phyloP scores from a whole-genome alignment of 2,113 vertebrate genomes.

The Callocephalon fimbriatum region DNA sequence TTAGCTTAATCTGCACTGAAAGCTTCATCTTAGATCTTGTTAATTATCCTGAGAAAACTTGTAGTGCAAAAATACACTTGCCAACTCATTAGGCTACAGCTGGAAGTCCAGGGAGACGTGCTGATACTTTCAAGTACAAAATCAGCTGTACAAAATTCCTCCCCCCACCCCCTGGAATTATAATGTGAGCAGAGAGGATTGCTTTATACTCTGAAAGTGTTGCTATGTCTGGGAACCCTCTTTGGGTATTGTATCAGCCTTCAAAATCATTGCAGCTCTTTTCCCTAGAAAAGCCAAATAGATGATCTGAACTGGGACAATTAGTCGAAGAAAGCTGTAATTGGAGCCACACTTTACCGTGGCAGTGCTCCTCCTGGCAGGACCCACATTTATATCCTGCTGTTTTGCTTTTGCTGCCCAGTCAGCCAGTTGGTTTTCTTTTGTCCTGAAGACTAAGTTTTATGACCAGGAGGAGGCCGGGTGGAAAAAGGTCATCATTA shows the following conservation, averaged over 20 bases:
- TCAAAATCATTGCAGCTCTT: background rate
- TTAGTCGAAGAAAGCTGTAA: background rate
- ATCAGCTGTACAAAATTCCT: background rate
- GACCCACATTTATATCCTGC: background rate
- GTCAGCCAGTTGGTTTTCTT: background rate
- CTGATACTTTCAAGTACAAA: conserved; percentile 25
- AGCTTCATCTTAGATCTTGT: background rate
- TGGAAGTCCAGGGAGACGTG: background rate
- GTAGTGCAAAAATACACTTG: background rate
- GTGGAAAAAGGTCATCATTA: background rate
- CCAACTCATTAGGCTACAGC: conserved; percentile 4
- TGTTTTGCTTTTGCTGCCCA: conserved; percentile 1
- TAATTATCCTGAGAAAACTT: conserved; percentile 18
- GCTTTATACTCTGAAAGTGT: background rate
- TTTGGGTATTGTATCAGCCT: background rate
- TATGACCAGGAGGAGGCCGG: background rate
- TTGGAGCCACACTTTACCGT: background rate
- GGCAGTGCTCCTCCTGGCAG: background rate
- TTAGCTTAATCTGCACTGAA: background rate
- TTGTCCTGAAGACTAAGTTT: background rate
- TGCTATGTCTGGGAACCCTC: background rate
- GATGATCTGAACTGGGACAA: background rate
- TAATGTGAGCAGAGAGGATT: background rate
- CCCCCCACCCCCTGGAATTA: background rate
- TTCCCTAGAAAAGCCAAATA: background rate